phyloP scores from a whole-genome alignment of 1,140 invertebrate genomes.

The Trachymyrmex cornetzi region DNA sequence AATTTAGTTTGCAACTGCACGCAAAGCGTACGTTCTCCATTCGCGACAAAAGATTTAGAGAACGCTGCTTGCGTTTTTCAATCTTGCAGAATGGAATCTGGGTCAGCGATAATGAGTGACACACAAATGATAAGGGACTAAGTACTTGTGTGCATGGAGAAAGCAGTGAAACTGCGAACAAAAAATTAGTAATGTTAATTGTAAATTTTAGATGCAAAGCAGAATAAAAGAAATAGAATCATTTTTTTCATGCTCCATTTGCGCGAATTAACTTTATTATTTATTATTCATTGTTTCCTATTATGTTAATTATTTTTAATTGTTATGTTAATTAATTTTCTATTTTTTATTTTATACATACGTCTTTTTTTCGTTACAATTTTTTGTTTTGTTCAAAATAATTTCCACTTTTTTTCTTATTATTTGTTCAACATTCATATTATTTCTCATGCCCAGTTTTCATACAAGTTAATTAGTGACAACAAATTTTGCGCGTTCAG shows the following conservation, averaged over 20 bases:
- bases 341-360: background rate
- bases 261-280: background rate
- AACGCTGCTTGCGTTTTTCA: background rate
- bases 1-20: background rate
- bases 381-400: background rate
- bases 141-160: background rate
- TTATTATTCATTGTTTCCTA: background rate
- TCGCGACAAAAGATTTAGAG: background rate
- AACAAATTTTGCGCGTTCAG: background rate
- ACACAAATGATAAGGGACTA: constrained; percentile 24
- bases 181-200: constrained; percentile 12
- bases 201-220: background rate
- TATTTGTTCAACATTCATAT: background rate
- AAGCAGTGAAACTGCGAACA: background rate
- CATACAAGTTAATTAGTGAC: background rate
- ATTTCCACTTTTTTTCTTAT: background rate
- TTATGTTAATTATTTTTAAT: constrained; percentile 12
- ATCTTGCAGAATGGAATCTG: constrained; percentile 8
- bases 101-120: constrained; percentile 11
- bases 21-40: background rate
- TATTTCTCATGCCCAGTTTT: background rate
- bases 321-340: background rate
- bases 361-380: background rate
- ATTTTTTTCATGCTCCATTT: background rate
- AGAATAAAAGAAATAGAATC: background rate